Percentiles rank a stretch among this genome's conserved stretches.
Conservation (phyloP, 2,113 vertebrate species). For the Triplophysa dalaica region DNA sequence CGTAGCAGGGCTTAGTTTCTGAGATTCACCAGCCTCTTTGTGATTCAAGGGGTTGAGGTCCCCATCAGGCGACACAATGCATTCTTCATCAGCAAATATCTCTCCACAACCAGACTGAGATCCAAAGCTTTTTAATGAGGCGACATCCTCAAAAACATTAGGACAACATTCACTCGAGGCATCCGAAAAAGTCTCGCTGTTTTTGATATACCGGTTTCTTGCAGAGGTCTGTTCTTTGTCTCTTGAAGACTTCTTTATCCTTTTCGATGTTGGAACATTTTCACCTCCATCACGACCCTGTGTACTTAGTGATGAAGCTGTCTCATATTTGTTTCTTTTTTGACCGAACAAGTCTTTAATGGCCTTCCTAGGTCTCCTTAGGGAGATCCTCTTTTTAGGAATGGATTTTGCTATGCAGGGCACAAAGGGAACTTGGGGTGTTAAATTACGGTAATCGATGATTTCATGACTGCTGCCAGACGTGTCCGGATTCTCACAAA, state of each 20-base stretch:
- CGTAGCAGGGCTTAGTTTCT: conserved; percentile 59
- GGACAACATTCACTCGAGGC: conserved; percentile 74
- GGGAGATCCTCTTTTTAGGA: conserved; percentile 82
- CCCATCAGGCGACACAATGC: conserved; percentile 69
- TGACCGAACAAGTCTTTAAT: conserved; percentile 80
- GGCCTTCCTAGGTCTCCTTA: conserved; percentile 80
- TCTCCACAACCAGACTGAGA: conserved; percentile 87
- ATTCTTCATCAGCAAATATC: conserved; percentile 83
- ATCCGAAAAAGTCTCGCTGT: conserved; percentile 74
- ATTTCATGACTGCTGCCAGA: conserved; percentile 71
- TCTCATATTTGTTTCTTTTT: conserved; percentile 75
- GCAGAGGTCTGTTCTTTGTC: conserved; percentile 55
- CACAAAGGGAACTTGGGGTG: conserved; percentile 85
- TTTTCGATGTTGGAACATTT: conserved; percentile 43
- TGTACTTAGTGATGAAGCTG: conserved; percentile 31
- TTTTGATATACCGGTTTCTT: conserved; percentile 67
- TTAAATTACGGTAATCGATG: conserved; percentile 82
- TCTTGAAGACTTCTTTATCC: conserved; percentile 60
- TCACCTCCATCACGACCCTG: conserved; percentile 20
- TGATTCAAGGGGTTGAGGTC: conserved; percentile 60
- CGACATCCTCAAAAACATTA: conserved; percentile 78
- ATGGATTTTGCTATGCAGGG: conserved; percentile 83
- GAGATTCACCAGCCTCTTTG: conserved; percentile 42
- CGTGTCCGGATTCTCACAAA: conserved; percentile 59
- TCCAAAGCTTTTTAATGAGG: conserved; percentile 84